Base-by-base conservation (phyloP, 1,140 invertebrate species). In the Vollenhovia emeryi region DNA sequence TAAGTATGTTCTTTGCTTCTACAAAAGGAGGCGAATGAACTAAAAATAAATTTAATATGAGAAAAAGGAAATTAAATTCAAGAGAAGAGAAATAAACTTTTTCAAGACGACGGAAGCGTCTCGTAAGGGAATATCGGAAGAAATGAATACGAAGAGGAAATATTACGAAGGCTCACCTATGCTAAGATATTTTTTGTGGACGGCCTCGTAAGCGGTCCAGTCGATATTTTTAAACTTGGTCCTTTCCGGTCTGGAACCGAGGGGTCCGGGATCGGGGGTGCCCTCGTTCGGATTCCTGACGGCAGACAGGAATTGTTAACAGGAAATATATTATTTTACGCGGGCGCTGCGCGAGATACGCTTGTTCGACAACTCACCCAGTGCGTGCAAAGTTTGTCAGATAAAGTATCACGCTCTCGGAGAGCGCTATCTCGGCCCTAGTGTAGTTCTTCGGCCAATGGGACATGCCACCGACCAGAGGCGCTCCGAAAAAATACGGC, bases 321-420 rank as follows among this genome's bases (percentile, higher is more conserved):
- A 60, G 7, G 18, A 24, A 15, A 8, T 45, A n/a, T 9, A 24
- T 57, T n/a, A 57, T 80, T 80, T 69, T 30, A 80, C 21, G n/a
- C 52, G 18, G 4, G 18, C 15, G 2, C 11, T 6, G 13, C 57
- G 15, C 7, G 1, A 48, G 18, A 57, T 60, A 8, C 4, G 11
- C 0, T 18, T 57, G 45, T 50, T 48, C 30, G 2, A 75, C 11
- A 7, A 96, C 97, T 97, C 95, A 99, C 99, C 99, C 99, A n/a
- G 97, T 98, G 93, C 98, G 98, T 15, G 98, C 98, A 93, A 99
- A 99, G 95, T 99, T 99, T n/a, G 98, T 97, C 95, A 99, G 97
- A 93, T 99, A 99, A 36, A 97, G 96, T 96, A 99, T 99, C 66
- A 99, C 97, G 76, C 97, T 97, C 95, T 99, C 98, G 1, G 98